These are phyloP conservation scores for Xestia rhomboidea DNA, from an alignment of 2,888 invertebrate species.

Conservation along the genomic window DNA sequence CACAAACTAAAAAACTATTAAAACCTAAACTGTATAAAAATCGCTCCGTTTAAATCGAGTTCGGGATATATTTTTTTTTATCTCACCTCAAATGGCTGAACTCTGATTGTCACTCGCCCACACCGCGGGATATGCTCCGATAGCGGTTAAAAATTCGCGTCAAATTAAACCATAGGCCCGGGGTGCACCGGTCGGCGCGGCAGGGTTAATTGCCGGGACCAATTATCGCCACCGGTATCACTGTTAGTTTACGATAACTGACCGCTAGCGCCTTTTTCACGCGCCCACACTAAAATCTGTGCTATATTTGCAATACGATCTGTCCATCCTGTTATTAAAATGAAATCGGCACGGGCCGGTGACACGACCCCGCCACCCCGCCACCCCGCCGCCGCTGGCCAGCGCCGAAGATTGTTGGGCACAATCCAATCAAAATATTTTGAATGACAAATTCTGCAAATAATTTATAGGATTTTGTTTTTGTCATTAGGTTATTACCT, in stretches of 20 bases:
- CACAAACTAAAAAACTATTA: slow-evolving; percentile 1
- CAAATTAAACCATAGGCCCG: slow-evolving; percentile 77
- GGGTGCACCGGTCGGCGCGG: slow-evolving; percentile 53
- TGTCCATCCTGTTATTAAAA: slow-evolving; percentile 68
- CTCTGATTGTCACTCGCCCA: slow-evolving; percentile 76
- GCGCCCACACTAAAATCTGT: slow-evolving; percentile 60
- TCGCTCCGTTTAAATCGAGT: slow-evolving; percentile 21
- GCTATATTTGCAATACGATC: slow-evolving; percentile 65
- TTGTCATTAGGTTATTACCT: slow-evolving; percentile 1
- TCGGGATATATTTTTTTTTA: slow-evolving; percentile 46
- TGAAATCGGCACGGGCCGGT: slow-evolving; percentile 52
- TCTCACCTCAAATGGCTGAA: slow-evolving; percentile 63
- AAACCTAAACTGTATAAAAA: slow-evolving; percentile 30
- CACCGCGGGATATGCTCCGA: slow-evolving; percentile 64
- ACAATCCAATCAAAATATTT: slow-evolving; percentile 25
- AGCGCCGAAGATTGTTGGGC: slow-evolving; percentile 21
- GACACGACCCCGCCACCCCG: not conserved
- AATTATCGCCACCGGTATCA: slow-evolving; percentile 78
- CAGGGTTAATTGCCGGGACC: slow-evolving; percentile 77
- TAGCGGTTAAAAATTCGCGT: slow-evolving; percentile 76
- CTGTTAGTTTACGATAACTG: slow-evolving; percentile 77
- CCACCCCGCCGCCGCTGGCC: not conserved
- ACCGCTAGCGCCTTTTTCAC: slow-evolving; percentile 68
- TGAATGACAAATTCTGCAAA: slow-evolving; percentile 1
- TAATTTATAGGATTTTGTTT: slow-evolving; percentile 9